A percentile compares a stretch with the other conserved stretches of the same genome.
phyloP scores from a whole-genome alignment of 2,797 vertebrate genomes.

The Tympanoctomys barrerae region DNA sequence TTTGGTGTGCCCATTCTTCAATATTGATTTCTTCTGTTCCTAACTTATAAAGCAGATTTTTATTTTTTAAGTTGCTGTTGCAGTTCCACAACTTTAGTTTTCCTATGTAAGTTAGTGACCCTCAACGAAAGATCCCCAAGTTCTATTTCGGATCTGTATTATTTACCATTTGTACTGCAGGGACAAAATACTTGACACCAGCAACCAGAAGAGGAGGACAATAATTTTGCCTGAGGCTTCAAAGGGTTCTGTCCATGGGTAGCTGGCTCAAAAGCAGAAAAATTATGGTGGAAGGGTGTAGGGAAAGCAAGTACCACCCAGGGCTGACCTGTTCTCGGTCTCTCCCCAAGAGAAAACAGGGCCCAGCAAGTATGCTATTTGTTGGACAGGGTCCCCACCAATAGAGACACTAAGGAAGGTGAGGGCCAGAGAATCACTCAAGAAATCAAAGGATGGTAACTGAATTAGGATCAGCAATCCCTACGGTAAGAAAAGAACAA shows the following conservation, averaged over 20 bases:
- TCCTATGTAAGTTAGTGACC: constrained; percentile 9
- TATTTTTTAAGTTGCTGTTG: not conserved
- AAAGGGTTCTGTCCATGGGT: not conserved
- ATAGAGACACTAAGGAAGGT: not conserved
- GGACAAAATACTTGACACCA: not conserved
- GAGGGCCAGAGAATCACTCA: not conserved
- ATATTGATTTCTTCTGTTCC: not conserved
- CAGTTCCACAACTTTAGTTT: not conserved
- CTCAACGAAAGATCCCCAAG: constrained; percentile 25
- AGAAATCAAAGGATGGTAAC: not conserved
- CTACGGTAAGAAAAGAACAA: not conserved
- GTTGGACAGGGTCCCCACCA: not conserved
- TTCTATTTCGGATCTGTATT: not conserved
- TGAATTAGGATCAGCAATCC: not conserved
- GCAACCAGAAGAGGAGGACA: not conserved
- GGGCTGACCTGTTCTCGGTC: not conserved
- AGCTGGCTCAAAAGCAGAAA: not conserved
- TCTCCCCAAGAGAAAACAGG: not conserved
- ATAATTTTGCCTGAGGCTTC: not conserved
- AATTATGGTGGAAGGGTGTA: not conserved
- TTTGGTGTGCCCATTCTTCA: constrained; percentile 6
- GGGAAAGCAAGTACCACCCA: not conserved
- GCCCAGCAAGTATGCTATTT: not conserved
- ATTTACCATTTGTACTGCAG: not conserved
- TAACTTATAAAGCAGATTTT: constrained; percentile 12